Evolutionary conservation across 2,888 invertebrate species (phyloP), one percentile per base, ranked within the genome.

Genomic region (Globia sparganii): DNA sequence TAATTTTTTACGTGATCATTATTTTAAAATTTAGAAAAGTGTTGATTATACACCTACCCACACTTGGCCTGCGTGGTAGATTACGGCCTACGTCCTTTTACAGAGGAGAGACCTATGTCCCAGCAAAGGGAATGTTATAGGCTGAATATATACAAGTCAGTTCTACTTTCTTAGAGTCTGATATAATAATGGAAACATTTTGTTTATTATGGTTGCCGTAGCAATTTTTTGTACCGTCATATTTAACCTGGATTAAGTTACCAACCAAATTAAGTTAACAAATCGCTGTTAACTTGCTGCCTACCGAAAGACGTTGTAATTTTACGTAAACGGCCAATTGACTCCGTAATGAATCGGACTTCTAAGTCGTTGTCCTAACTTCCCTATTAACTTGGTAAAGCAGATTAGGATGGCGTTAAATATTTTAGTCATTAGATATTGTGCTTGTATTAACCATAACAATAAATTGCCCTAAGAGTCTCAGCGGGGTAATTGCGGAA

Each of bases 341-440:
- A 73, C 43, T 78, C 6, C 43, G 59, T 79, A 79, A 78, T 78
- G 59, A 72, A 79, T 73, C 40, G 66, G 59, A 53, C 78, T 79
- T 73, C 72, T 66, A 40, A 78, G 31, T 28, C 59, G 28, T 78
- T 72, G 21, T 59, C 28, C 15, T 59, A 79, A 66, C 28, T 59
- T 21, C 28, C 34, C 13, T 53, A 53, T 79, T 78, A 61, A 72
- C 28, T 46, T 72, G 25, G 31, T 4, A 34, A n/a, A 73, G 34
- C 43, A 31, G 72, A 66, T 66, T 31, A 43, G 34, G 11, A 59
- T 59, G 1, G 25, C 15, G 4, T 28, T 43, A 18, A 73, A 72
- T 78, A 66, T 66, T 40, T 79, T n/a, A 78, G 71, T 78, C 4
- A 71, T 56, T 28, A 15, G 28, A 31, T 46, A 62, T 43, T 37